These are phyloP conservation scores for Rhipidura dahli DNA, from an alignment of 2,113 vertebrate genomes.

Conservation along the genomic window DNA sequence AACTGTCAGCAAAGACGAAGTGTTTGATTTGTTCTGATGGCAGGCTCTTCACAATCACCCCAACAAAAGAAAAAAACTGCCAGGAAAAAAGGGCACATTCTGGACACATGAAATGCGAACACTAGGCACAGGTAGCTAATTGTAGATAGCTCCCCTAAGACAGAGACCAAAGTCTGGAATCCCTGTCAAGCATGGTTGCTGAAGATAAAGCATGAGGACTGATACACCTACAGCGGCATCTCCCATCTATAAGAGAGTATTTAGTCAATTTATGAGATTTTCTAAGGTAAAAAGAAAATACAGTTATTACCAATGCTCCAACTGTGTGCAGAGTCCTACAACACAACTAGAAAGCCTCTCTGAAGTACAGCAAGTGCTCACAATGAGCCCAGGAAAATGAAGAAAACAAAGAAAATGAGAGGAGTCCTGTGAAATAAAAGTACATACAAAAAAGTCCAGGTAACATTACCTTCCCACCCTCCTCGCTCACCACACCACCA, in stretches of 20 bases:
- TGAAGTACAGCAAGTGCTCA: not conserved
- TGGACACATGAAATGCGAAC: not conserved
- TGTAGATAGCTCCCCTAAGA: not conserved
- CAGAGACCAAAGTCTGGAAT: not conserved
- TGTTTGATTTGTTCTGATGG: not conserved
- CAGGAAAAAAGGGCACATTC: not conserved
- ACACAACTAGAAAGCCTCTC: not conserved
- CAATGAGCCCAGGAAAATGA: not conserved
- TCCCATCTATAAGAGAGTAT: not conserved
- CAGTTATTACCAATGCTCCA: not conserved
- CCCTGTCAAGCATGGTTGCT: not conserved
- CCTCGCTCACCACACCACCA: not conserved
- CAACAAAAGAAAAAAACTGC: not conserved
- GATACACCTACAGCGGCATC: not conserved
- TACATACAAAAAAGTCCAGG: rapidly evolving
- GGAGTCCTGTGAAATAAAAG: not conserved
- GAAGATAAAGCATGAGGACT: not conserved
- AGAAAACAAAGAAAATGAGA: no score
- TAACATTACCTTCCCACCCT: not conserved
- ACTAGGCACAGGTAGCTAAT: not conserved
- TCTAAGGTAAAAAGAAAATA: not conserved
- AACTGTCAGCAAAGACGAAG: not conserved
- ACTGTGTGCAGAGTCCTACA: not conserved
- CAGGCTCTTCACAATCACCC: not conserved
- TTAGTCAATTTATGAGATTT: not conserved